Evolutionary conservation across 1,140 invertebrate species (phyloP).

Genomic region (Drosophila setifemur): DNA sequence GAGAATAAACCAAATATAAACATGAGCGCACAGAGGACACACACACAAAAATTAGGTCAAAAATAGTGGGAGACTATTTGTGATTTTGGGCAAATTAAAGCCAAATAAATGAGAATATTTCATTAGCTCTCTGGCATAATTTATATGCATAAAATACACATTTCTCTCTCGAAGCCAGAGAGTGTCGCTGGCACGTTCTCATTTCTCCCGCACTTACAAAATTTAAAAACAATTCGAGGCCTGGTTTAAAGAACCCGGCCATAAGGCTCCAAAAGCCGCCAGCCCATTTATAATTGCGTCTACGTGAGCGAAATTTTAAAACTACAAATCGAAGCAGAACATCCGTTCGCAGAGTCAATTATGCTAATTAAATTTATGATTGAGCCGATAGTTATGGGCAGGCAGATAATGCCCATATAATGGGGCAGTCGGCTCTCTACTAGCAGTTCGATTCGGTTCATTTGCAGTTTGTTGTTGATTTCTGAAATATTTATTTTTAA

Average conservation of each 20-base stretch:
- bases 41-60: constrained; percentile 7
- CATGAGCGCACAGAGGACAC: background rate
- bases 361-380: constrained; percentile 61
- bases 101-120: background rate
- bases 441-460: constrained; percentile 18
- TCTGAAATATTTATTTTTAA: constrained; percentile 42
- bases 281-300: constrained; percentile 44
- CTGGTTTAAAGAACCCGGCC: background rate
- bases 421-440: constrained; percentile 12
- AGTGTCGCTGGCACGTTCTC: constrained; percentile 35
- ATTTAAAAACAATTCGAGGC: constrained; percentile 6
- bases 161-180: background rate
- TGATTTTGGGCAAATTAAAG: background rate
- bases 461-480: constrained; percentile 39
- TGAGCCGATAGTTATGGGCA: constrained; percentile 41
- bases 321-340: constrained; percentile 30
- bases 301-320: constrained; percentile 50
- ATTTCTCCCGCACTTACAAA: constrained; percentile 13
- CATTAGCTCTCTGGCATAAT: background rate
- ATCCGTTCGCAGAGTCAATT: constrained; percentile 48
- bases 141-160: background rate
- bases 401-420: constrained; percentile 40
- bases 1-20: constrained; percentile 17
- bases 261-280: constrained; percentile 29
- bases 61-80: background rate